Percentiles rank a stretch among this genome's conserved stretches.
Conservation (phyloP, 1,140 invertebrate species). For the Ganaspis sp. region DNA sequence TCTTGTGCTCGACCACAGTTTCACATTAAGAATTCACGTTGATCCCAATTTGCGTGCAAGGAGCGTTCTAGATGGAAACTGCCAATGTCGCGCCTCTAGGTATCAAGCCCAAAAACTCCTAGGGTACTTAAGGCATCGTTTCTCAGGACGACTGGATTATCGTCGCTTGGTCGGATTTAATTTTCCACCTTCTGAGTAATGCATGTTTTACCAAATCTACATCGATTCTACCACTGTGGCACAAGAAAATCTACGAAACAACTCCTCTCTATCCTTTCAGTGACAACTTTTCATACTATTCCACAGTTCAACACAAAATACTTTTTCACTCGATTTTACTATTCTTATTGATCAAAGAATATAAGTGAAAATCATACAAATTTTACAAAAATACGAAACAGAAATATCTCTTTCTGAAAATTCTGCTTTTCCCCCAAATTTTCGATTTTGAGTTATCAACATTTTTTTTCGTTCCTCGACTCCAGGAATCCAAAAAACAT, state of each 20-base stretch:
- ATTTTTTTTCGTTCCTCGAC: too few relatives aligned
- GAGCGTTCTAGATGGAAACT: constrained; percentile 67
- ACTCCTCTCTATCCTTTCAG: constrained; percentile 39
- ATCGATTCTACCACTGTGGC: not conserved
- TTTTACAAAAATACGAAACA: too few relatives aligned
- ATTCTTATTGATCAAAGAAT: too few relatives aligned
- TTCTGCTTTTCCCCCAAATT: too few relatives aligned
- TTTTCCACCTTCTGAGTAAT: constrained; percentile 28
- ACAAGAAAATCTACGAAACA: not conserved
- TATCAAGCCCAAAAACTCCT: constrained; percentile 53
- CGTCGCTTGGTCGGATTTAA: constrained; percentile 28
- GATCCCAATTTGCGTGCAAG: constrained; percentile 74
- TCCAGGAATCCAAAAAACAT: too few relatives aligned
- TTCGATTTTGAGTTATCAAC: too few relatives aligned
- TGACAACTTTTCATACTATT: too few relatives aligned
- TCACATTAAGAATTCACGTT: constrained; percentile 71
- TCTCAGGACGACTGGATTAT: constrained; percentile 22
- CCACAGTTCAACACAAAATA: too few relatives aligned
- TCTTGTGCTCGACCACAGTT: constrained; percentile 67
- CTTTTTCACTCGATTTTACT: too few relatives aligned
- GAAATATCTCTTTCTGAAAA: too few relatives aligned
- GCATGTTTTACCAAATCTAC: not conserved
- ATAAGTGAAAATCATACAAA: too few relatives aligned
- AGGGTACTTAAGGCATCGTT: constrained; percentile 31
- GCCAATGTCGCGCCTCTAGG: constrained; percentile 46